Evolutionary conservation across 2,888 invertebrate species (phyloP).

Genomic region (Elegia similella): DNA sequence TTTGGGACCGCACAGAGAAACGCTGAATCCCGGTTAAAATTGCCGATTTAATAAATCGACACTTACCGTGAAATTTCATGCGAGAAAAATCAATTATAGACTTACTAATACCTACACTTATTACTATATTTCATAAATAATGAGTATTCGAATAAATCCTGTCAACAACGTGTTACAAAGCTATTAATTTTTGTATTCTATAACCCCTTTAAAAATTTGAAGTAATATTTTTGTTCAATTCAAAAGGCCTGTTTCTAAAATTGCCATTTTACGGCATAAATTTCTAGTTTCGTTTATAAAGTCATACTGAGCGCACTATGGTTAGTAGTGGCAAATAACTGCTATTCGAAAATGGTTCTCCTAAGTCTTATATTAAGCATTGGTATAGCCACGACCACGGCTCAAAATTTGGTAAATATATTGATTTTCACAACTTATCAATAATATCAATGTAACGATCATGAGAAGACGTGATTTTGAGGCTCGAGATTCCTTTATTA

Average conservation of each 20-base stretch:
- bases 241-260: background rate
- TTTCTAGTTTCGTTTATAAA: background rate
- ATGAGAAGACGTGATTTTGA: background rate
- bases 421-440: background rate
- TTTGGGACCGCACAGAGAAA: too few species aligned
- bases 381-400: background rate
- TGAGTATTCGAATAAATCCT: background rate
- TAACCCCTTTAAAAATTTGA: background rate
- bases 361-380: background rate
- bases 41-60: too few species aligned
- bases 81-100: too few species aligned
- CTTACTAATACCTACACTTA: too few species aligned
- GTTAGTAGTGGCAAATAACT: background rate
- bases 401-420: background rate
- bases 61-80: too few species aligned
- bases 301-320: background rate
- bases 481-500: background rate
- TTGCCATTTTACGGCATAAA: conserved; percentile 7
- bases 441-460: background rate
- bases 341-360: background rate
- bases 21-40: too few species aligned
- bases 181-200: background rate
- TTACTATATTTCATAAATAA: too few species aligned
- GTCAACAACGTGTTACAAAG: background rate
- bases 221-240: background rate